Percentiles rank a stretch among this genome's conserved stretches.
Evolutionary conservation across 2,888 invertebrate genomes (phyloP).

Genomic region (Hemistola chrysoprasaria): DNA sequence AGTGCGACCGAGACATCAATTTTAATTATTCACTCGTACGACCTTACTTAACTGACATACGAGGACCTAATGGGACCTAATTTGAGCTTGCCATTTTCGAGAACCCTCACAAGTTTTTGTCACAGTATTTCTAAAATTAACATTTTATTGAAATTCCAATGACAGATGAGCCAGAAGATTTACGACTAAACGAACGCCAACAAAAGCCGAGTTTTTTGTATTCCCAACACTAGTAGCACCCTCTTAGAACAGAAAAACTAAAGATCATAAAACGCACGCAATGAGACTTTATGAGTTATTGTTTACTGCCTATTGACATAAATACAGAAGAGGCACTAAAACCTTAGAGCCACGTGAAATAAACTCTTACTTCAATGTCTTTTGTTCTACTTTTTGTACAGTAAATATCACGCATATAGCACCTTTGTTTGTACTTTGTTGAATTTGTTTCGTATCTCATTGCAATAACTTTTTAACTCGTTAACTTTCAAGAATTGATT

Average conservation of each 20-base stretch:
- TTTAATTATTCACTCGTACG: no score
- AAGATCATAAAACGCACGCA: slow-evolving; percentile 46
- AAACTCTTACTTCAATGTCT: slow-evolving; percentile 39
- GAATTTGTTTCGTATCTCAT: slow-evolving; percentile 11
- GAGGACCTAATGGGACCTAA: no score
- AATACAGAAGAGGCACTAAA: slow-evolving; percentile 52
- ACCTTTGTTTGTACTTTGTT: slow-evolving; percentile 10
- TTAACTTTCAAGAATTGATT: neutral
- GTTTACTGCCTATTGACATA: slow-evolving; percentile 55
- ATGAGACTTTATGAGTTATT: slow-evolving; percentile 56
- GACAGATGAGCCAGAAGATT: slow-evolving; percentile 11
- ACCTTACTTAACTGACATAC: no score
- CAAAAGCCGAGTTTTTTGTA: slow-evolving; percentile 23
- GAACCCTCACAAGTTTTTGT: neutral
- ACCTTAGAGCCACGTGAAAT: slow-evolving; percentile 44
- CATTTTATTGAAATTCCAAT: neutral
- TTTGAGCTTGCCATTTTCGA: no score
- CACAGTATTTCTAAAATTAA: neutral
- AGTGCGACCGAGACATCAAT: no score
- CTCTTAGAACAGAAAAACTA: slow-evolving; percentile 35
- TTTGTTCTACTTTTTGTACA: slow-evolving; percentile 45
- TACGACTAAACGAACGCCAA: slow-evolving; percentile 20
- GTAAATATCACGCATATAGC: slow-evolving; percentile 36
- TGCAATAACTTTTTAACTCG: slow-evolving; percentile 1
- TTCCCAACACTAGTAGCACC: slow-evolving; percentile 41